Evolutionary conservation across 2,113 vertebrate species (phyloP).

Genomic region (Aldabrachelys gigantea): DNA sequence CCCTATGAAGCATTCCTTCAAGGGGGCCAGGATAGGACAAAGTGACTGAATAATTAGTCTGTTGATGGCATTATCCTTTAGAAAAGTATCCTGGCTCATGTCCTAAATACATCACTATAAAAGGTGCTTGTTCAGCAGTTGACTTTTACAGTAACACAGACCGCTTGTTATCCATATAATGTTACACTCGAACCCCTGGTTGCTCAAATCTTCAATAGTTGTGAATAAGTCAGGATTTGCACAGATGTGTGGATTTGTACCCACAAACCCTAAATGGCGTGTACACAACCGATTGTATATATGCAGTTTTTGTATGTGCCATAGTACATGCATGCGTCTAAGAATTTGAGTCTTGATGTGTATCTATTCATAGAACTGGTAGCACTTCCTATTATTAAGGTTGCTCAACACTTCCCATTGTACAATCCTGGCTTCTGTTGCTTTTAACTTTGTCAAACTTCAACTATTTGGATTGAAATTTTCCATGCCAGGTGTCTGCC

Average conservation of each 20-base stretch:
- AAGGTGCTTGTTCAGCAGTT: background rate
- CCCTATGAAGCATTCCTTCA: background rate
- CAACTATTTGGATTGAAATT: background rate
- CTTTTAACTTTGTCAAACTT: background rate
- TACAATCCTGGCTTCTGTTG: background rate
- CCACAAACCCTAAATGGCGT: background rate
- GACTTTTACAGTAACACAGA: background rate
- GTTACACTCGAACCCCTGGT: background rate
- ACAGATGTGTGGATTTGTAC: background rate
- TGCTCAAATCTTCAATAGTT: background rate
- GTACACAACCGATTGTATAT: background rate
- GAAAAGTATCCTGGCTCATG: background rate
- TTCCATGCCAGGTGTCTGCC: background rate
- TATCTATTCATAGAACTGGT: background rate
- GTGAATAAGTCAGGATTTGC: background rate
- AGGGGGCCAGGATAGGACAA: background rate
- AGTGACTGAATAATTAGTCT: background rate
- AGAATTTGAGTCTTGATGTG: background rate
- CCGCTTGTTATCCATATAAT: background rate
- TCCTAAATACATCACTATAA: background rate
- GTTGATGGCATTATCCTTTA: background rate
- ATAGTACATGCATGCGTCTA: background rate
- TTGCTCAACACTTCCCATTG: background rate
- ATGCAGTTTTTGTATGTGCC: background rate
- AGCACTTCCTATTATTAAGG: background rate